Evolutionary conservation across 1,140 invertebrate species (phyloP), one percentile per base, ranked within the genome.

Genomic region (Apis laboriosa): DNA sequence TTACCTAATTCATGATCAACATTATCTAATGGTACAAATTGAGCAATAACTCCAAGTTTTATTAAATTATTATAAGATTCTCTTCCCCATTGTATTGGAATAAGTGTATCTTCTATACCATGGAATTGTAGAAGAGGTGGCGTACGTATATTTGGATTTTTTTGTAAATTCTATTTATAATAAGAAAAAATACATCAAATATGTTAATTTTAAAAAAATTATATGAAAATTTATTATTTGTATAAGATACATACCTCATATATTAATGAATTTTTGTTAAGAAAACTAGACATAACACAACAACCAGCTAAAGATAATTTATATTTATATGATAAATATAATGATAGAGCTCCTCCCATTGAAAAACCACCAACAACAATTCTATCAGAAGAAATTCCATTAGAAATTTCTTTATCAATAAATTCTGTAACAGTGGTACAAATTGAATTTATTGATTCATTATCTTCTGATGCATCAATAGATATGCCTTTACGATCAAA

Each of bases 281-380:
- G 92, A 88, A 97, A 97, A 9, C 96, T 96, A 34, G 96, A 97
- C 80, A 97, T 95, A 1, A 95, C 95, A 92, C 97, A 96, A 55
- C 95, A 95, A 60, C 96, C 97, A 63, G 95, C 97, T 56, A 97
- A 56, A 58, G 95, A 93, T 24, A 94, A 94, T 56, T 95, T 93
- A 84, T 95, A 95, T 90, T 95, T 94, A 81, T 96, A 97, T 5
- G 94, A 96, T 34, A 96, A 91, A 85, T 97, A 96, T 15, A 97
- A 88, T 1, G 97, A 95, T 81, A 97, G 89, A 2, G 96, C 95
- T 21, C 97, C 97, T 55, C 97, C 97, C 96, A 97, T 97, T 58
- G 97, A 97, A 90, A 97, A 97, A 12, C 97, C 97, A 91, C 96
- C 96, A 72, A 97, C 92, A 80, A 97, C 94, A 84, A 97, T 97